phyloP scores from a whole-genome alignment of 2,113 vertebrate species.

The Hyla sarda region DNA sequence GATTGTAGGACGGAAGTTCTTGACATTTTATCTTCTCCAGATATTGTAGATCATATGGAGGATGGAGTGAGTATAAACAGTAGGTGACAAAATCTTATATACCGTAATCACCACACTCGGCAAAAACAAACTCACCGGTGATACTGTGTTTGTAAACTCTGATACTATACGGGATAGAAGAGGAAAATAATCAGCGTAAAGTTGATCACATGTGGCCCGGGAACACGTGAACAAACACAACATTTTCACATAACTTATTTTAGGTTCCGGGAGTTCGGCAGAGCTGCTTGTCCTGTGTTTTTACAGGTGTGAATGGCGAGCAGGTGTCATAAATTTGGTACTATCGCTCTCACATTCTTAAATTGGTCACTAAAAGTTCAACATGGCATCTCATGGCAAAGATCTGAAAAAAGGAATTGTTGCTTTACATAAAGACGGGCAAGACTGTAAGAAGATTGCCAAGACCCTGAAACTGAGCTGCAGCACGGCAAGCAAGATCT shows the following conservation, averaged over 20 bases:
- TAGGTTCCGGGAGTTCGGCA: neutral
- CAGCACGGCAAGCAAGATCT: no score
- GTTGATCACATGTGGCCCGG: neutral
- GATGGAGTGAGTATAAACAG: neutral
- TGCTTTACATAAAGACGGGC: no score
- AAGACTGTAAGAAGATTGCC: no score
- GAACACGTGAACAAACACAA: neutral
- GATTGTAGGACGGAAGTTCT: neutral
- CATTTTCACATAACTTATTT: neutral
- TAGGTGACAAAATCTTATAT: slow-evolving; percentile 18
- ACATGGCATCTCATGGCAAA: no score
- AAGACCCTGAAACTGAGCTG: no score
- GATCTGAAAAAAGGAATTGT: no score
- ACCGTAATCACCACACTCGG: neutral
- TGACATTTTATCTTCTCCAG: neutral
- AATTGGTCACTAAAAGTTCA: neutral
- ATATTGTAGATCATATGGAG: neutral
- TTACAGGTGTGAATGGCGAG: no score
- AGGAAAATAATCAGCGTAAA: neutral
- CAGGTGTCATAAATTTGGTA: no score
- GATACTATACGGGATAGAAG: neutral
- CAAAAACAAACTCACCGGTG: neutral
- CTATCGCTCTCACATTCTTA: no score
- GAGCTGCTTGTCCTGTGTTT: no score
- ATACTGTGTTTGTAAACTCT: neutral